Conservation (phyloP, 2,888 invertebrate species). For the Phasia obesa region DNA sequence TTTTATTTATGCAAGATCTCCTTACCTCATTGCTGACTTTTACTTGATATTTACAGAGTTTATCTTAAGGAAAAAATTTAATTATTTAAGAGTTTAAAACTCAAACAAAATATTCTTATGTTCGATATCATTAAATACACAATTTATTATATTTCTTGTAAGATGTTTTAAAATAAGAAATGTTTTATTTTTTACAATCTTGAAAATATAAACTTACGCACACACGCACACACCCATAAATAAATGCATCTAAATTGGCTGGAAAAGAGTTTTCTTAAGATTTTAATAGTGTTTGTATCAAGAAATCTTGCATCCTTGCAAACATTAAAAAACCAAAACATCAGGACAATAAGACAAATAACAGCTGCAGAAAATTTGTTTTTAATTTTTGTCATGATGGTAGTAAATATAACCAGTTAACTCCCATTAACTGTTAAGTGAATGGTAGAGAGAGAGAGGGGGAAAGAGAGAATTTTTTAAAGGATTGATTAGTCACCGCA, state of each 20-base stretch:
- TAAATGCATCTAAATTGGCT: background rate
- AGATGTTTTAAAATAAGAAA: constrained; percentile 18
- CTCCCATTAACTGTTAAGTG: too few relatives aligned
- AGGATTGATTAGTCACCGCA: too few relatives aligned
- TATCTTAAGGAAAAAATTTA: constrained; percentile 18
- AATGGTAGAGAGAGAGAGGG: background rate
- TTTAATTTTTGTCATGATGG: background rate
- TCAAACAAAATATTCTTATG: constrained; percentile 16
- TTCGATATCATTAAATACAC: constrained; percentile 40
- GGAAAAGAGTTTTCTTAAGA: constrained; percentile 44
- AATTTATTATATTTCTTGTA: constrained; percentile 43
- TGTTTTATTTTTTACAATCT: too few relatives aligned
- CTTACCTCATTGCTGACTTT: background rate
- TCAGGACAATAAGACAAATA: constrained; percentile 53
- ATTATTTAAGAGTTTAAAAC: constrained; percentile 26
- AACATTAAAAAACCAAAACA: constrained; percentile 43
- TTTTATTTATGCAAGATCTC: background rate
- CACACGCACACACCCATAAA: background rate
- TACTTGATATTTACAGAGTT: background rate
- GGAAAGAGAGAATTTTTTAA: too few relatives aligned
- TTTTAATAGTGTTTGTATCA: background rate
- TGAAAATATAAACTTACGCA: background rate
- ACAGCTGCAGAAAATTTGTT: constrained; percentile 52
- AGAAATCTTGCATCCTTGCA: constrained; percentile 20
- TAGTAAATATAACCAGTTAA: background rate